Evolutionary conservation across 2,797 vertebrate species (phyloP), one percentile per base, ranked within the genome.

Genomic region (Rhinatrema bivittatum): DNA sequence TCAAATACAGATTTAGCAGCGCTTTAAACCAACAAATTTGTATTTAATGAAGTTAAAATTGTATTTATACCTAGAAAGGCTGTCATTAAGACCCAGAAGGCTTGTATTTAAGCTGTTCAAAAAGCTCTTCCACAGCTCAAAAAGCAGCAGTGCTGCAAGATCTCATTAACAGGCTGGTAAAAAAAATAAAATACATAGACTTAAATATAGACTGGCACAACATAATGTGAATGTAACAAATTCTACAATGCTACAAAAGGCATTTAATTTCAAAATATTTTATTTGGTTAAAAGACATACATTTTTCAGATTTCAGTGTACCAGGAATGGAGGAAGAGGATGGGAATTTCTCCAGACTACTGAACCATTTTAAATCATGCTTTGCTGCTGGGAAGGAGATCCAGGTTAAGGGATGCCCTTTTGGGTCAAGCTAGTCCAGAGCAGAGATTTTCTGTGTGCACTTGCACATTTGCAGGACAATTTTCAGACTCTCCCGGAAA

Each of bases 51-150:
- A 15, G 41, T 34, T 38, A 38, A 46, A 51, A 22, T 31, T 32
- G 11, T 52, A 53, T 46, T 43, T 27, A 15, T 32, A 16, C 11
- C 25, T 16, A 45, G 34, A 50, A 36, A 24, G 24, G 9, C 2
- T 27, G 39, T 36, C 42, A 36, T 52, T 41, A 32, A 39, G 40
- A 29, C 9, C 27, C 32, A n/a, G 42, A 26, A 37, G 42, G 15
- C 17, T n/a, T 34, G 26, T 38, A 49, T 51, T 44, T 32, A 7
- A 44, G 31, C 20, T 30, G 31, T 12, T 50, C 21, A 0, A 7
- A 42, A 41, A n/a, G 33, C 43, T 56, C 24, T 29, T n/a, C n/a
- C n/a, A 3, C 18, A 6, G 41, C 16, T 2, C 20, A 3, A 40
- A 15, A 34, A 34, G 23, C 32, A 23, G 14, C 41, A 32, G 5